Percentiles rank a stretch among this genome's conserved stretches.
Conservation (phyloP, 1,140 invertebrate species). For the Muscidifurax raptorellus region DNA sequence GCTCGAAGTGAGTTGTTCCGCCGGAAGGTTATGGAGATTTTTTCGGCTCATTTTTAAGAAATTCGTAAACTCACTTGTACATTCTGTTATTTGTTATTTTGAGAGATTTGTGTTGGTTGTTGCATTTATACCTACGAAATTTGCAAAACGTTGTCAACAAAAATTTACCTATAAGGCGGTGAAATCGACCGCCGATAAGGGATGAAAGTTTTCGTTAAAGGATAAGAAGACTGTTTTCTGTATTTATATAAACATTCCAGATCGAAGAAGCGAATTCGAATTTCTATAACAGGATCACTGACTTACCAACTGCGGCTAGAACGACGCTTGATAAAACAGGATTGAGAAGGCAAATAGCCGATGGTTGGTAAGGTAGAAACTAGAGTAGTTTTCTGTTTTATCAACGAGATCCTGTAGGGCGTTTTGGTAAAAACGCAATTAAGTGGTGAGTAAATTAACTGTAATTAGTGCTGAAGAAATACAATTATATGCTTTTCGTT, state of each 20-base stretch:
- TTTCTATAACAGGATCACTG: background rate
- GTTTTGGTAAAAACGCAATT: no score
- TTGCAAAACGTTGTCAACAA: no score
- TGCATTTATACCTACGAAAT: no score
- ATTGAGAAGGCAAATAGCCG: background rate
- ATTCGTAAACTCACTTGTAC: no score
- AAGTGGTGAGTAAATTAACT: background rate
- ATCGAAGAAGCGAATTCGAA: background rate
- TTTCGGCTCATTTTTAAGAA: no score
- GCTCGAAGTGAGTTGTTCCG: background rate
- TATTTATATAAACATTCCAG: background rate
- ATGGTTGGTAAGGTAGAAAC: background rate
- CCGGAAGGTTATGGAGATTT: no score
- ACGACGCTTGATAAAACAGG: background rate
- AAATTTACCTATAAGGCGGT: no score
- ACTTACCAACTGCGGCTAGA: background rate
- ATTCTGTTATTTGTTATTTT: no score
- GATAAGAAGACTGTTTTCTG: background rate
- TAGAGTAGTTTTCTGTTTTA: background rate
- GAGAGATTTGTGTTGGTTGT: no score
- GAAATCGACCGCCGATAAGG: background rate
- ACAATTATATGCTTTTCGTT: background rate
- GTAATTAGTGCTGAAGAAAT: background rate
- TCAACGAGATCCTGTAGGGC: no score
- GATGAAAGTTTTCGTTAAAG: background rate